Evolutionary conservation across 1,140 invertebrate species (phyloP), one percentile per base, ranked within the genome.

Genomic region (Drosophila navojoa): DNA sequence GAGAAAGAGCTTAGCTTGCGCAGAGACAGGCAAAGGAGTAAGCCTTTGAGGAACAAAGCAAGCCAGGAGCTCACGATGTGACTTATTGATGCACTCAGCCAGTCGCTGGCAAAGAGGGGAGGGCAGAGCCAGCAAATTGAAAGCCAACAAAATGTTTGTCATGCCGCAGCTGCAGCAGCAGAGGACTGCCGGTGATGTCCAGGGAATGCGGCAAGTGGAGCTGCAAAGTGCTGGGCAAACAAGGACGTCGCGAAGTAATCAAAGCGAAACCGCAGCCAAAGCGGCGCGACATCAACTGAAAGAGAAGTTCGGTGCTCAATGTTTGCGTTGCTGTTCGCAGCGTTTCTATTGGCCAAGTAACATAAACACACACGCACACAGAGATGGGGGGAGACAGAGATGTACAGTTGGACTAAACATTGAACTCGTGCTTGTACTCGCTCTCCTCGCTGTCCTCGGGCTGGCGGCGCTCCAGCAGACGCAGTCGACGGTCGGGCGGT

Each of bases 181-280:
- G 5, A 32, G 25, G 6, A 13, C 32, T 55, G 44, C 25, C 7
- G n/a, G 4, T 2, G 27, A 15, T 16, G 22, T 25, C 3, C 55
- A 27, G 22, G 13, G 5, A 15, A 5, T 11, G 47, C 27, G 22
- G 47, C 60, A 13, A 38, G 16, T 40, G 29, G 7, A 42, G 19
- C 13, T 25, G 29, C 58, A 9, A 32, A 81, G 79, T 81, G 79
- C 57, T 70, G 29, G 45, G 47, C 79, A 81, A 77, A 81, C 74
- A 81, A 58, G 61, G 64, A 62, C 73, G 64, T 55, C 44, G 59
- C 42, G 58, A 19, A 64, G 78, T 66, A 77, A 77, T 81, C 73
- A 81, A 74, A 62, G 78, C 63, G 60, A 63, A 49, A 35, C 53
- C 52, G 22, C 1, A 11, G 45, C 40, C 15, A 47, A 50, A 42